phyloP scores from a whole-genome alignment of 2,113 vertebrate species.

The Cyphomyrus plagiostoma region DNA sequence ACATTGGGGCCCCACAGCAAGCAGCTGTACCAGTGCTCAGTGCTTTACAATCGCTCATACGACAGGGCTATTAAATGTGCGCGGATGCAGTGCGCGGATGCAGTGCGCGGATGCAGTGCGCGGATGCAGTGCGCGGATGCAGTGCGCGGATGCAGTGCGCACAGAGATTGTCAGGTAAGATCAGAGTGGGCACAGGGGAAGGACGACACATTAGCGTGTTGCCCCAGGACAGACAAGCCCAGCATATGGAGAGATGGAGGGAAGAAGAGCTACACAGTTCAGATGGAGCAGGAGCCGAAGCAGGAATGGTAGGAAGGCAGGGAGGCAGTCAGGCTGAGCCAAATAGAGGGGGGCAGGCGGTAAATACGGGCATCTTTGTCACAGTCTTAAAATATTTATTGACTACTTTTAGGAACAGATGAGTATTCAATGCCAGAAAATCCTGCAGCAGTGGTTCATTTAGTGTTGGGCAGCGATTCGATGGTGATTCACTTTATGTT shows the following conservation, averaged over 20 bases:
- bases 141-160: background rate
- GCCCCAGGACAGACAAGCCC: constrained; percentile 47
- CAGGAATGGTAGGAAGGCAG: background rate
- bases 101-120: no score
- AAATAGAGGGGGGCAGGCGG: background rate
- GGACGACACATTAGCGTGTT: constrained; percentile 26
- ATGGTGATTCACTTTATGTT: background rate
- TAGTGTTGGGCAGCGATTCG: background rate
- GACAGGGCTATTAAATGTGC: background rate
- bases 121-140: no score
- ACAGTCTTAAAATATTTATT: background rate
- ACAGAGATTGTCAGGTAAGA: constrained; percentile 35
- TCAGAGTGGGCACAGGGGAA: constrained; percentile 29
- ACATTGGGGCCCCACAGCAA: background rate
- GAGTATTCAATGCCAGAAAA: background rate
- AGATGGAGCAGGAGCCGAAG: background rate
- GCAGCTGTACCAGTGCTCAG: background rate
- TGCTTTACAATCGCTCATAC: background rate
- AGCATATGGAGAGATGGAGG: constrained; percentile 41
- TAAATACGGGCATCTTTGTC: background rate
- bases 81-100: no score
- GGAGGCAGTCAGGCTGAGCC: background rate
- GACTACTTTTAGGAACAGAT: background rate
- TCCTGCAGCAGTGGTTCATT: background rate
- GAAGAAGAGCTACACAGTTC: background rate